phyloP scores from a whole-genome alignment of 2,113 vertebrate genomes.

The Synchiropus splendidus region DNA sequence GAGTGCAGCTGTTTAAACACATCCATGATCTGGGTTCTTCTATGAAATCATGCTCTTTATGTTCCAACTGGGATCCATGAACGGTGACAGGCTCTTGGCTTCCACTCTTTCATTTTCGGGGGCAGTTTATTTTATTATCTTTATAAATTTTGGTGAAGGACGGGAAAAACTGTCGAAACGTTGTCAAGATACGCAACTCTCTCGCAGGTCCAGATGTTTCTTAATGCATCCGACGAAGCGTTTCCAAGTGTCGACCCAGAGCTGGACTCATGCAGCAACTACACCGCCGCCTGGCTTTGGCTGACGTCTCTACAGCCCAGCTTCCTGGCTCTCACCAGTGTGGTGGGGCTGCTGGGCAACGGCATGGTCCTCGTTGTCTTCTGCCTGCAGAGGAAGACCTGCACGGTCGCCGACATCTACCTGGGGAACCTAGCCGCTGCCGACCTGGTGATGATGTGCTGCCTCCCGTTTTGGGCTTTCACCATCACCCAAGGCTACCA shows the following conservation, averaged over 20 bases:
- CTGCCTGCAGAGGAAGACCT: conserved; percentile 78
- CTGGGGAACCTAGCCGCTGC: conserved; percentile 80
- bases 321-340: conserved; percentile 76
- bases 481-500: conserved; percentile 67
- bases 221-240: conserved; percentile 14
- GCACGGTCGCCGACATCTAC: conserved; percentile 89
- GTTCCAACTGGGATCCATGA: too few species aligned
- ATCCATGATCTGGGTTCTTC: too few species aligned
- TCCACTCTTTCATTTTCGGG: too few species aligned
- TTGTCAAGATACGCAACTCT: too few species aligned
- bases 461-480: conserved; percentile 88
- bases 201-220: conserved; percentile 21
- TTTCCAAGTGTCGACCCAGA: conserved; percentile 1
- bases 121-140: too few species aligned
- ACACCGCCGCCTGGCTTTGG: conserved; percentile 43
- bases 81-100: too few species aligned
- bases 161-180: too few species aligned
- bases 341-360: conserved; percentile 75
- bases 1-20: too few species aligned
- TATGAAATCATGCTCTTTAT: too few species aligned
- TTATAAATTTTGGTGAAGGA: too few species aligned
- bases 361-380: conserved; percentile 79
- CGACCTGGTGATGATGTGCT: conserved; percentile 77
- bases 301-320: conserved; percentile 51
- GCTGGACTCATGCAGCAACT: conserved; percentile 17